A percentile compares a stretch with the other conserved stretches of the same genome.
Evolutionary conservation across 2,888 invertebrate genomes (phyloP).

Genomic region (Muscina levida): DNA sequence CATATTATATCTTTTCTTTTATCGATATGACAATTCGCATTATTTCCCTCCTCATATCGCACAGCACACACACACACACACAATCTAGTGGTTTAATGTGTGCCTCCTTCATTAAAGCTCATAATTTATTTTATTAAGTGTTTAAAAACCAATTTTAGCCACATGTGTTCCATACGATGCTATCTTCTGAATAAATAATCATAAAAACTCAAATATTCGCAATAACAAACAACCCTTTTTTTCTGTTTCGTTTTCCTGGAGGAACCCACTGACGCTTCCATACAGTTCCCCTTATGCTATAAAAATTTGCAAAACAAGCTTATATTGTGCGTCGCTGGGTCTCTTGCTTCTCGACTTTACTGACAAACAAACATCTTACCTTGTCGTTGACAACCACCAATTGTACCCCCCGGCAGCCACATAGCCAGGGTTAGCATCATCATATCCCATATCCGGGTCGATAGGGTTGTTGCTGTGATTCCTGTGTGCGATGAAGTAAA

Average conservation of each 20-base stretch:
- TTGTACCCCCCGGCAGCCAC: slow-evolving; percentile 67
- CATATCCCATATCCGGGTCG: neutral
- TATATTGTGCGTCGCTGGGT: slow-evolving; percentile 41
- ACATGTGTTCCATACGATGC: slow-evolving; percentile 52
- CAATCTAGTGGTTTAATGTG: too few relatives aligned
- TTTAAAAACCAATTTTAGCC: slow-evolving; percentile 61
- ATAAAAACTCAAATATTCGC: slow-evolving; percentile 38
- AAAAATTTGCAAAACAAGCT: slow-evolving; percentile 54
- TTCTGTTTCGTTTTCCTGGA: too few relatives aligned
- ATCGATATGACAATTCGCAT: too few relatives aligned
- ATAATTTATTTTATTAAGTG: slow-evolving; percentile 50
- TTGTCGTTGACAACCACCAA: slow-evolving; percentile 66
- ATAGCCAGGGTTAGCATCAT: slow-evolving; percentile 34
- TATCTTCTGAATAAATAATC: slow-evolving; percentile 16
- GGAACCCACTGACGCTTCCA: too few relatives aligned
- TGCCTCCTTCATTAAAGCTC: slow-evolving; percentile 23
- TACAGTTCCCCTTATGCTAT: slow-evolving; percentile 47
- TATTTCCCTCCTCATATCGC: too few relatives aligned
- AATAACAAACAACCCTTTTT: slow-evolving; percentile 54
- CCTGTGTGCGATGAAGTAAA: slow-evolving; percentile 8
- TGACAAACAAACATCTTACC: slow-evolving; percentile 18
- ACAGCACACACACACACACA: too few relatives aligned
- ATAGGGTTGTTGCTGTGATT: neutral
- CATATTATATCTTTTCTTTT: too few relatives aligned
- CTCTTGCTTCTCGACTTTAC: too few relatives aligned